Evolutionary conservation across 2,113 vertebrate species (phyloP).

Genomic region (Aix galericulata): DNA sequence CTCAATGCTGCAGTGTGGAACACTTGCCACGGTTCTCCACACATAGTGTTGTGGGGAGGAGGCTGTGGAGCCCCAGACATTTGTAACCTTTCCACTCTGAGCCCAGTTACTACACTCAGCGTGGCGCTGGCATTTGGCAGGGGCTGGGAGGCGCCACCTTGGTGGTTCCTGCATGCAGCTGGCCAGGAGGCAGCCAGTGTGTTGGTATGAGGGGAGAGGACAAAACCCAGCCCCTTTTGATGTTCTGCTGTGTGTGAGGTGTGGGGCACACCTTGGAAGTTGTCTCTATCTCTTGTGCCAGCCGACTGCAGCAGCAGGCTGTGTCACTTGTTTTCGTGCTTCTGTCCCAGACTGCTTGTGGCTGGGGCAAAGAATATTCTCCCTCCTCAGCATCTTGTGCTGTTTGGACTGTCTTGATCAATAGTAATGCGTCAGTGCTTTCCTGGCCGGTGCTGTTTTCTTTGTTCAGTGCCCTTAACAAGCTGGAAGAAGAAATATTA

Average conservation of each 20-base stretch:
- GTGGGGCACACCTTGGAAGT: neutral
- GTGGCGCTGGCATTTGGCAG: accelerated
- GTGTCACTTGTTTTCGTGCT: neutral
- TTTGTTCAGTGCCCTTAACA: neutral
- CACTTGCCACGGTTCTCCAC: too few relatives aligned
- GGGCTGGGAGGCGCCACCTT: too few relatives aligned
- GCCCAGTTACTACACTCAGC: neutral
- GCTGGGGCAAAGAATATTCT: neutral
- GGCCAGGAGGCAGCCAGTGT: neutral
- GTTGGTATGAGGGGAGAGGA: neutral
- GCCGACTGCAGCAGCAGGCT: neutral
- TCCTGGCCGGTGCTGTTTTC: neutral
- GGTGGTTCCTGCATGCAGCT: neutral
- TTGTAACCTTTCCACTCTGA: neutral
- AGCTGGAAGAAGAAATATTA: neutral
- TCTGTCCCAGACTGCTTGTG: neutral
- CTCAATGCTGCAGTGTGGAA: too few relatives aligned
- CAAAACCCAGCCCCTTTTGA: neutral
- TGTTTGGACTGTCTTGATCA: neutral
- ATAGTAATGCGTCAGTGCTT: neutral
- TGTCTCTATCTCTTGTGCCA: neutral
- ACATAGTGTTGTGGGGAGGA: too few relatives aligned
- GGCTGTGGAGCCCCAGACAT: too few relatives aligned
- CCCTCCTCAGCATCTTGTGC: neutral
- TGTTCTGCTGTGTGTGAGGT: neutral